These are phyloP conservation scores for Ptychoptera albimana DNA, from an alignment of 2,888 invertebrate genomes.

Conservation along the genomic window DNA sequence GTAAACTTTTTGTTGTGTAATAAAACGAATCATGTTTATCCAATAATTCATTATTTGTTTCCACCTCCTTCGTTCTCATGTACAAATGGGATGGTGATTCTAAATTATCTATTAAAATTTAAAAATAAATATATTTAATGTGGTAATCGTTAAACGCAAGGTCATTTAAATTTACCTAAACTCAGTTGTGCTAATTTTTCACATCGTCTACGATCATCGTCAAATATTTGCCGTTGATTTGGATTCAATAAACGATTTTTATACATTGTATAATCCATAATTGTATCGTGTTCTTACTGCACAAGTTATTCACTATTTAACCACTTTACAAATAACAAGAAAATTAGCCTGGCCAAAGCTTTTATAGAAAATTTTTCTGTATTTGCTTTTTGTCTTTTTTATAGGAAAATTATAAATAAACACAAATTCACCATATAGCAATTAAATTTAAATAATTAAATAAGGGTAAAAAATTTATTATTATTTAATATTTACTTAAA, in stretches of 20 bases:
- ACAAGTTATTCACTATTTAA: no score
- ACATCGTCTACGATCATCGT: conserved; percentile 25
- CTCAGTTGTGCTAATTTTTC: conserved; percentile 18
- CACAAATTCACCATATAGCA: no score
- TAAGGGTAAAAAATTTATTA: no score
- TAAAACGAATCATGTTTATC: conserved; percentile 56
- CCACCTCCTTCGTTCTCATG: conserved; percentile 31
- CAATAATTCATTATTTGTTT: conserved; percentile 38
- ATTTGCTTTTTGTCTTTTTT: no score
- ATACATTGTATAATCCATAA: no score
- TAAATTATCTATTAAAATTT: conserved; percentile 1
- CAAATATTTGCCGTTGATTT: conserved; percentile 27
- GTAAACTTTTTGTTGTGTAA: conserved; percentile 48
- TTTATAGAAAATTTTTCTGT: no score
- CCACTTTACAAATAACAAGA: no score
- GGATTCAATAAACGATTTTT: conserved; percentile 22
- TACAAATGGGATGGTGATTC: conserved; percentile 18
- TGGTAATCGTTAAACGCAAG: neutral
- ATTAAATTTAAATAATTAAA: no score
- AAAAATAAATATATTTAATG: neutral
- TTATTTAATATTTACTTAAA: no score
- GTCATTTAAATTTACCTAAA: neutral
- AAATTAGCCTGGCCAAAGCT: no score
- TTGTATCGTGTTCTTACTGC: no score
- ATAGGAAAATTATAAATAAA: no score